Base-by-base conservation (phyloP, 2,797 vertebrate species). In the Luscinia megarhynchos region DNA sequence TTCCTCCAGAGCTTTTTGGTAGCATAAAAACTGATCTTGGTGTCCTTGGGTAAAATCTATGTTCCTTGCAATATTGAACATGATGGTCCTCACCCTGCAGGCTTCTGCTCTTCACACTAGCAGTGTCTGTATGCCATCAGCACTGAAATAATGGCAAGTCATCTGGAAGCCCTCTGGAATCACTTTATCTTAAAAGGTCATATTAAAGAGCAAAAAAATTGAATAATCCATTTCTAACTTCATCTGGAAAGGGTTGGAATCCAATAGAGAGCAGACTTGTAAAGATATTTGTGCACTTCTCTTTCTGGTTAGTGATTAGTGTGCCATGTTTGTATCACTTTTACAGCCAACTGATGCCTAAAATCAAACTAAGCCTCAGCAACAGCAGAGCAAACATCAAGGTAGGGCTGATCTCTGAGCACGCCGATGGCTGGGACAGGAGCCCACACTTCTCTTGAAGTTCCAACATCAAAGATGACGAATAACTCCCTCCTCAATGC, bases 91-190 rank as follows among this genome's bases (percentile, higher is more conserved):
- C 34, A 21, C 73, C 53, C 79, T 80, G 61, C 67, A 93, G 75
- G 78, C 59, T 89, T 87, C 80, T 91, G 51, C 61, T 87, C 86
- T 82, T 89, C 86, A 79, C 86, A 80, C 67, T 36, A 84, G 59
- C 53, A 70, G 16, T 50, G 58, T 30, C 91, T 89, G 61, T 24
- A 23, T 43, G 73, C 77, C 22, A 8, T 91, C 83, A 83, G 73
- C 67, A 38, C 70, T 70, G 89, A 81, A 91, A 88, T 88, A 86
- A 76, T 26, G 84, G 53, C 66, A 84, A 86, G 84, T 91, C 85
- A 90, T 88, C 76, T 91, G 73, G 89, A 95, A 93, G 89, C 76
- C 69, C 92, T 92, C 94, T 93, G 93, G 92, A 93, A 95, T 81
- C 79, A 79, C 69, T 94, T 91, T 88, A 70, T 93, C 73, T 89